phyloP scores from a whole-genome alignment of 2,888 invertebrate genomes.

The Cryptus viduatorius region DNA sequence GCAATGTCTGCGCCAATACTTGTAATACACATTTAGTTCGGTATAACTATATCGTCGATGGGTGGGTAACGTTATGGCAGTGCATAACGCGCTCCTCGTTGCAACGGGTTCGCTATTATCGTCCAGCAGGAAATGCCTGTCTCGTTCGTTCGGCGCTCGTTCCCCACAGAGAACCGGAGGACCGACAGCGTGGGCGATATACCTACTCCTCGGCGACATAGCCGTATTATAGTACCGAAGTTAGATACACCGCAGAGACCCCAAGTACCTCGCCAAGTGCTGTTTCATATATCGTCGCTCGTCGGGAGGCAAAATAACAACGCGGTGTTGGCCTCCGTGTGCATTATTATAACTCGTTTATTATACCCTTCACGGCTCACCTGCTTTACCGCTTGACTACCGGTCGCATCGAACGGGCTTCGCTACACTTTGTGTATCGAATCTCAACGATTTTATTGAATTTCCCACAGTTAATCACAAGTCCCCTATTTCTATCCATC shows the following conservation, averaged over 20 bases:
- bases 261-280: conserved; percentile 41
- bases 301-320: conserved; percentile 56
- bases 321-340: conserved; percentile 43
- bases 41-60: background rate
- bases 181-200: conserved; percentile 57
- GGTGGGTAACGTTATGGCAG: background rate
- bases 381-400: conserved; percentile 28
- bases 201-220: conserved; percentile 40
- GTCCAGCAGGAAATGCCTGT: conserved; percentile 61
- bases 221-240: conserved; percentile 22
- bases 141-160: conserved; percentile 45
- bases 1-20: background rate
- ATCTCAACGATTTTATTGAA: too few species aligned
- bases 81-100: conserved; percentile 1
- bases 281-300: conserved; percentile 28
- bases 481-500: too few species aligned
- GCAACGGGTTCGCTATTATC: conserved; percentile 54
- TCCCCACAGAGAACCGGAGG: conserved; percentile 27
- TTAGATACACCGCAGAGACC: conserved; percentile 42
- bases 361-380: conserved; percentile 46
- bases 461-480: too few species aligned
- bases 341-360: conserved; percentile 52
- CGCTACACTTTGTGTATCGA: background rate
- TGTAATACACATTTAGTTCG: background rate
- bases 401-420: background rate